Evolutionary conservation across 2,888 invertebrate species (phyloP).

Genomic region (Pristionchus maxplancki): DNA sequence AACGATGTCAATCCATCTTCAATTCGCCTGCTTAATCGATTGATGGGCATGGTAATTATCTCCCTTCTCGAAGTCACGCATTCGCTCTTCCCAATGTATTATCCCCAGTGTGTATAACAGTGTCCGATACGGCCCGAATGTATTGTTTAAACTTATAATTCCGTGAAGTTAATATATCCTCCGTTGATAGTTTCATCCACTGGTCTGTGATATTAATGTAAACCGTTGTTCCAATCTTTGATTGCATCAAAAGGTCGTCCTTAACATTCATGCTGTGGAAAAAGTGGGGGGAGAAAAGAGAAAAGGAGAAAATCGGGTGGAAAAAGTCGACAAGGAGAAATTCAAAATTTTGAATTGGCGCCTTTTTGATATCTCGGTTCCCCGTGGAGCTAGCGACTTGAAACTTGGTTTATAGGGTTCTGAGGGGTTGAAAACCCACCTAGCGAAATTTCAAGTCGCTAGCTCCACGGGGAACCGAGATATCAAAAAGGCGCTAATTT

Average conservation of each 20-base stretch:
- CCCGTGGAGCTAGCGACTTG: too few species aligned
- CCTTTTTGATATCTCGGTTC: too few species aligned
- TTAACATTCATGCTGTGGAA: neutral
- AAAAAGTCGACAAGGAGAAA: too few species aligned
- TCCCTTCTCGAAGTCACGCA: neutral
- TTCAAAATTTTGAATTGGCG: too few species aligned
- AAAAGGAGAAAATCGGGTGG: too few species aligned
- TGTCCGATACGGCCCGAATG: neutral
- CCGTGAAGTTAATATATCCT: neutral
- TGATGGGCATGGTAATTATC: neutral
- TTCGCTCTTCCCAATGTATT: constrained; percentile 5
- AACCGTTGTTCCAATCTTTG: neutral
- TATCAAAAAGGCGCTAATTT: too few species aligned
- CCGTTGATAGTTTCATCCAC: neutral
- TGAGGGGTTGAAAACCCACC: too few species aligned
- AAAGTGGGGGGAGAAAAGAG: too few species aligned
- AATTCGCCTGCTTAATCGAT: neutral
- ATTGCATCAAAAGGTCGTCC: neutral
- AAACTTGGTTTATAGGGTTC: too few species aligned
- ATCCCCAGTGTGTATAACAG: neutral
- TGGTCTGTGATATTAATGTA: constrained; percentile 27
- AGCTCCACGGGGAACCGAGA: too few species aligned
- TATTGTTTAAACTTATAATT: neutral
- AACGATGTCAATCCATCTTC: neutral
- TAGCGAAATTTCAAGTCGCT: too few species aligned